phyloP scores from a whole-genome alignment of 2,797 vertebrate species.

The Anas bahamensis region DNA sequence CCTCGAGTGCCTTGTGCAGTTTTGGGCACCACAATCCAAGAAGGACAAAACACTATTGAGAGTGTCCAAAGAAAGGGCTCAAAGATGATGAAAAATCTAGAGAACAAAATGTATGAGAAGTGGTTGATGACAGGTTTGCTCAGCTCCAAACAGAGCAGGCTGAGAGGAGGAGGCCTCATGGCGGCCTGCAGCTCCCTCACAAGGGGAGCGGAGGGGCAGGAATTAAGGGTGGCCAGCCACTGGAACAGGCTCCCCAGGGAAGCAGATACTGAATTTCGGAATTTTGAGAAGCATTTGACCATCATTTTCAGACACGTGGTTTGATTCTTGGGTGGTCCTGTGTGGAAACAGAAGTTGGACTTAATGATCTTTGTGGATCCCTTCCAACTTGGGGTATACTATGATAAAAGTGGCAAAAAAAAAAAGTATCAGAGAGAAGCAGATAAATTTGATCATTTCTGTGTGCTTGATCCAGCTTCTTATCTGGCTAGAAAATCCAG shows the following conservation, averaged over 20 bases:
- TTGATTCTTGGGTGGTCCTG: not conserved
- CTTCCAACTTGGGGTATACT: not conserved
- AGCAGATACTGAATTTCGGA: no score
- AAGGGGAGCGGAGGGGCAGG: not conserved
- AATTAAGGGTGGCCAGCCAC: not conserved
- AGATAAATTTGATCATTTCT: not conserved
- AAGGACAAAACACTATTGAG: no score
- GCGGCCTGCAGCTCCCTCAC: not conserved
- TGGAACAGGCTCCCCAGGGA: not conserved
- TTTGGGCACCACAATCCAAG: no score
- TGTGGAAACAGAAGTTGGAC: no score
- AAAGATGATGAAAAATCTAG: no score
- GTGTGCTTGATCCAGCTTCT: not conserved
- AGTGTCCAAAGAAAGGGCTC: no score
- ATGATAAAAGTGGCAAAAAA: not conserved
- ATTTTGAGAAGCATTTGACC: no score
- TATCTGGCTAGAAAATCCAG: not conserved
- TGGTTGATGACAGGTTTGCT: not conserved
- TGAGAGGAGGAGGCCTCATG: not conserved
- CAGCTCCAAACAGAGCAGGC: not conserved
- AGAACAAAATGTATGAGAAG: not conserved
- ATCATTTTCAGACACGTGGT: no score
- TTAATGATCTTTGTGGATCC: not conserved
- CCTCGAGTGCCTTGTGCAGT: no score
- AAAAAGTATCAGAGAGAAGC: not conserved